Evolutionary conservation across 2,797 vertebrate species (phyloP), one percentile per base, ranked within the genome.

Genomic region (Trachurus trachurus): DNA sequence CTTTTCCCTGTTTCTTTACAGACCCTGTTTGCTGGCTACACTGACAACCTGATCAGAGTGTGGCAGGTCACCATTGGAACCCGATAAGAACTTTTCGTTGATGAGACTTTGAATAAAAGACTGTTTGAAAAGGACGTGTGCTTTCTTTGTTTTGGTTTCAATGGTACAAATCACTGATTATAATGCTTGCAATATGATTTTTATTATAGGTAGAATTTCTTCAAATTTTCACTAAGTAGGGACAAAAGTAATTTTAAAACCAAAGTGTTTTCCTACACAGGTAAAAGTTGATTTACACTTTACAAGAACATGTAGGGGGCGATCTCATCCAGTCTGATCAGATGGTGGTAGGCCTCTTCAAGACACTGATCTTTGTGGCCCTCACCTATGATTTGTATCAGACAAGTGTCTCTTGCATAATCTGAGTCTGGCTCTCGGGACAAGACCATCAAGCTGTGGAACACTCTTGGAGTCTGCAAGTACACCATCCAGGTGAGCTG

Each of bases 51-150:
- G 90, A 99, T 99, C 89, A 95, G 98, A 83, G 98, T 99, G 90
- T 99, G 98, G 97, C 98, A 99, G 79, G 98, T 99, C 87, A 99
- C 98, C 77, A 98, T 99, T 50, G 98, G 98, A 88, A 98, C 98
- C 61, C 96, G 97, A 93, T 99, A 96, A 96, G 68, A 82, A 75
- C 49, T 82, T 86, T 88, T 93, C 87, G 29, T 89, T 78, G 74
- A 89, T 89, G 78, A 68, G 81, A 76, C 84, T 91, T 93, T 94
- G 81, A 96, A 95, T 95, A 95, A 96, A 94, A 95, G 86, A 90
- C 84, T 45, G 74, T 93, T 92, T 91, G 57, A 93, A 94, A 92
- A 88, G 29, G 0, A 9, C 21, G 63, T 87, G 52, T 77, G 40
- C 17, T 34, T 2, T 21, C 83, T 57, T 89, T 84, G 45, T 84